Evolutionary conservation across 2,888 invertebrate species (phyloP).

Genomic region (Cryptus viduatorius): DNA sequence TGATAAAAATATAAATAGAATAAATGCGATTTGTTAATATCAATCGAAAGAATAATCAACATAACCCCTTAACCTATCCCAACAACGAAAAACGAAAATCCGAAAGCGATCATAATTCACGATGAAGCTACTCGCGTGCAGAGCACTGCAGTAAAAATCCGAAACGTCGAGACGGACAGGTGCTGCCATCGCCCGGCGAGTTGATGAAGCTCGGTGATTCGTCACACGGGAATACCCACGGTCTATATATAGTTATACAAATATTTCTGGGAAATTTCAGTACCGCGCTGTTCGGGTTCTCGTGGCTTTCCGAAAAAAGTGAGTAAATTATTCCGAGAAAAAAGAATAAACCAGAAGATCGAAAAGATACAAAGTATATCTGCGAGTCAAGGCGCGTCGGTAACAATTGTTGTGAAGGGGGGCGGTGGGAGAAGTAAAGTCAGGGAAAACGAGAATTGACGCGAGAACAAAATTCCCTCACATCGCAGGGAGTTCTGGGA

Average conservation of each 20-base stretch:
- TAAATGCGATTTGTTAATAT: background rate
- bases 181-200: slow-evolving; percentile 39
- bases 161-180: background rate
- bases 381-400: too few species aligned
- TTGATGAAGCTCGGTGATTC: background rate
- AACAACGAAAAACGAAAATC: background rate
- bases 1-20: background rate
- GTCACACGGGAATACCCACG: background rate
- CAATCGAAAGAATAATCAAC: background rate
- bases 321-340: too few species aligned
- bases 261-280: background rate
- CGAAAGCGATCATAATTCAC: background rate
- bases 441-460: too few species aligned
- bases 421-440: too few species aligned
- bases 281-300: background rate
- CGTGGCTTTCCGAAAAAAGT: background rate
- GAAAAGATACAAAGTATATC: too few species aligned
- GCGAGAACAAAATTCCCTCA: too few species aligned
- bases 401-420: too few species aligned
- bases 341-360: too few species aligned
- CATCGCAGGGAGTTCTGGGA: background rate
- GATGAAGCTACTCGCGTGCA: background rate
- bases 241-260: slow-evolving; percentile 22
- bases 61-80: background rate
- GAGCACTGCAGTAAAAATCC: background rate